Conservation (phyloP, 2,888 invertebrate species). For the Chelonus formosanus region DNA sequence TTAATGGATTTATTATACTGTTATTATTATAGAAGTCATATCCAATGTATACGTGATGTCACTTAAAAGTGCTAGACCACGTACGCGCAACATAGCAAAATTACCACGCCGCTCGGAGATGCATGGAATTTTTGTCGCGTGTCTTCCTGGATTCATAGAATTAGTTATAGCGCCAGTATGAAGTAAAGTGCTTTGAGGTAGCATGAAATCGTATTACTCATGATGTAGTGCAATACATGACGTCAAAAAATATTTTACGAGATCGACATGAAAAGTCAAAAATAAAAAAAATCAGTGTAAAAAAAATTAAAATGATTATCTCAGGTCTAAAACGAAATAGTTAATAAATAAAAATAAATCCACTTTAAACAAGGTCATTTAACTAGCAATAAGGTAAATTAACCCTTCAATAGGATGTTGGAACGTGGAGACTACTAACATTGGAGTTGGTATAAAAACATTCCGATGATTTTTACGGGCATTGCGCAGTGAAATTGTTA, state of each 20-base stretch:
- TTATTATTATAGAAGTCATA: too few species aligned
- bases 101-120: constrained; percentile 30
- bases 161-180: constrained; percentile 30
- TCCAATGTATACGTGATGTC: constrained; percentile 4
- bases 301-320: too few species aligned
- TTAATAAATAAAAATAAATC: neutral
- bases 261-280: neutral
- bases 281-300: too few species aligned
- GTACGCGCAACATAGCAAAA: constrained; percentile 15
- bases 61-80: neutral
- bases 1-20: too few species aligned
- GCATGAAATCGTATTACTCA: neutral
- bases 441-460: constrained; percentile 7
- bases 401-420: neutral
- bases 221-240: neutral
- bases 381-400: too few species aligned
- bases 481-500: constrained; percentile 47
- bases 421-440: constrained; percentile 24
- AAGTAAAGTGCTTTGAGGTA: constrained; percentile 12
- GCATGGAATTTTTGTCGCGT: constrained; percentile 38
- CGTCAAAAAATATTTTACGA: neutral
- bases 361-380: too few species aligned
- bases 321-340: too few species aligned
- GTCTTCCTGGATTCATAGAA: constrained; percentile 36
- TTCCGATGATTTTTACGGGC: constrained; percentile 35